phyloP scores from a whole-genome alignment of 2,888 invertebrate genomes.

The Amphipyra berbera region DNA sequence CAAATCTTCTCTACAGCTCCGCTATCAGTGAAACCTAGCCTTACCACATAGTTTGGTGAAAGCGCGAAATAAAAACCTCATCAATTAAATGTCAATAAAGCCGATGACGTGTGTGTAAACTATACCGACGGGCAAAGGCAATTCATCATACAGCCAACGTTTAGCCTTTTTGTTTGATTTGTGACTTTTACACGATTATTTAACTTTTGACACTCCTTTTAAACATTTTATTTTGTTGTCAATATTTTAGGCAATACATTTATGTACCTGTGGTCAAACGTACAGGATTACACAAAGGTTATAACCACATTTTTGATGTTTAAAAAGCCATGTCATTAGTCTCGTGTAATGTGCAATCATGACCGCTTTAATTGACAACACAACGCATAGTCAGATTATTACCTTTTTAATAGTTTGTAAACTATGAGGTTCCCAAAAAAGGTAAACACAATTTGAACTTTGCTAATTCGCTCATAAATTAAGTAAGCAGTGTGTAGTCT shows the following conservation, averaged over 20 bases:
- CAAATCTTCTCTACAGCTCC: background rate
- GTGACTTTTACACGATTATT: slow-evolving; percentile 1
- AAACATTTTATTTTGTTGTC: too few species aligned
- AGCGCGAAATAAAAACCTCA: slow-evolving; percentile 51
- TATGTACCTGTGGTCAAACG: too few species aligned
- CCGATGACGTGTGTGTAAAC: slow-evolving; percentile 45
- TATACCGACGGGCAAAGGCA: slow-evolving; percentile 18
- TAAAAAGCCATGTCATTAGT: slow-evolving; percentile 12
- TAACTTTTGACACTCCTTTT: slow-evolving; percentile 1
- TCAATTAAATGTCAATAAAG: slow-evolving; percentile 56
- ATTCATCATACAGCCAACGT: slow-evolving; percentile 12
- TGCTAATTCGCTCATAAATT: too few species aligned
- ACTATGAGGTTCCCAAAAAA: too few species aligned
- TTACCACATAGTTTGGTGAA: slow-evolving; percentile 27
- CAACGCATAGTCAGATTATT: background rate
- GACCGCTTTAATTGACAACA: slow-evolving; percentile 5
- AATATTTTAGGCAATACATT: too few species aligned
- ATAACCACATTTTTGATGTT: slow-evolving; percentile 11
- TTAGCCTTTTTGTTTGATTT: slow-evolving; percentile 30
- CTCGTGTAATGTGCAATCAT: slow-evolving; percentile 19
- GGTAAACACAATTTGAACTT: too few species aligned
- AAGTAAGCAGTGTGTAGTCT: too few species aligned
- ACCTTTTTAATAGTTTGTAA: background rate
- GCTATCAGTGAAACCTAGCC: slow-evolving; percentile 18
- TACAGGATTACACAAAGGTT: background rate